Evolutionary conservation across 2,113 vertebrate species (phyloP).

Genomic region (Petroica traversi): DNA sequence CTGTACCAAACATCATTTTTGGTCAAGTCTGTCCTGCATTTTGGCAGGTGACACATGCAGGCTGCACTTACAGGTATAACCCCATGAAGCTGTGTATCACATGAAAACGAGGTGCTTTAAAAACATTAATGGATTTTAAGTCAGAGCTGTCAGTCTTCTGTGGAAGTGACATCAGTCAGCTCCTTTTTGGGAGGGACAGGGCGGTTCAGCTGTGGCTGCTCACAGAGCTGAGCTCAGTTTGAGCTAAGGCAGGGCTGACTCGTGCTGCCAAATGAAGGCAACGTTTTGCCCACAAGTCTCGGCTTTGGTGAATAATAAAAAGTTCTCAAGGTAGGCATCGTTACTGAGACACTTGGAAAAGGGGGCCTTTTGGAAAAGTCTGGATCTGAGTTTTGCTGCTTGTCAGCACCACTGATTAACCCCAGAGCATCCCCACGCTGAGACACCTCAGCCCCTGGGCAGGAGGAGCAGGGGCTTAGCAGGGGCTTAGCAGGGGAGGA

Average conservation of each 20-base stretch:
- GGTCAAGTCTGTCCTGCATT: not conserved
- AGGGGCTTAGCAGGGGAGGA: not conserved
- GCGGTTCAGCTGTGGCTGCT: not conserved
- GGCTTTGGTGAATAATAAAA: not conserved
- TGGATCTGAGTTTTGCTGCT: not conserved
- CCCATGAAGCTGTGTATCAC: not conserved
- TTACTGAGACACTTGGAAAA: not conserved
- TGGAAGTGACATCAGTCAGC: not conserved
- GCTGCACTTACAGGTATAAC: not conserved
- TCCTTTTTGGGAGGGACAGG: not conserved
- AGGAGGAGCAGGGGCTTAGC: not conserved
- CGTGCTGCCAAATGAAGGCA: not conserved
- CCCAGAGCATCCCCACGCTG: fast-evolving
- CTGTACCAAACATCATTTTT: not conserved
- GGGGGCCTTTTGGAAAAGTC: not conserved
- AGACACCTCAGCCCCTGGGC: not conserved
- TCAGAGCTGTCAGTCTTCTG: not conserved
- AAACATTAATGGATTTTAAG: not conserved
- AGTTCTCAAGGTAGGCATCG: not conserved
- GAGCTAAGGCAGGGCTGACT: not conserved
- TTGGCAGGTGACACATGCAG: not conserved
- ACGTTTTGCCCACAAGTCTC: not conserved
- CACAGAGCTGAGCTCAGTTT: not conserved
- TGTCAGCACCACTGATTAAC: not conserved
- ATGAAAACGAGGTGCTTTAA: not conserved